A percentile compares a stretch with the other conserved stretches of the same genome.
These are phyloP conservation scores for Aptenodytes patagonicus DNA, from an alignment of 2,113 vertebrate genomes.

Conservation along the genomic window DNA sequence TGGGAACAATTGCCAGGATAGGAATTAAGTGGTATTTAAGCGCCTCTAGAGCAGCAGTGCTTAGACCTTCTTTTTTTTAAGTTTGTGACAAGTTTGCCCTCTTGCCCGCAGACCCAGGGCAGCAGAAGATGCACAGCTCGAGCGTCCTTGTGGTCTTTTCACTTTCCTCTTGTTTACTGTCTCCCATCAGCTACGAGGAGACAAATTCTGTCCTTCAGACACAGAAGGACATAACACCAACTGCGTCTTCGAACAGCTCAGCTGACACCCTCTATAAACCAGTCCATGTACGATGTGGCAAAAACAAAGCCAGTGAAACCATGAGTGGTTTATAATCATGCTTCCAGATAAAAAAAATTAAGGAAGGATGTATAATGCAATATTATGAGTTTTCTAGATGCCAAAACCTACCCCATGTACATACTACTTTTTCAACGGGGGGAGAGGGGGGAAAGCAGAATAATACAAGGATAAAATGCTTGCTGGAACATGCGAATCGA, in stretches of 20 bases:
- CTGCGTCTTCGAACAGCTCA: fast-evolving
- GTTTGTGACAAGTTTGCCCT: not conserved
- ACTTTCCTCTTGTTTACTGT: not conserved
- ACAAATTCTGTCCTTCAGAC: not conserved
- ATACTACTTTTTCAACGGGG: not conserved
- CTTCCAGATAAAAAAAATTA: not conserved
- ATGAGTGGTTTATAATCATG: fast-evolving
- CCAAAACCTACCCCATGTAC: not conserved
- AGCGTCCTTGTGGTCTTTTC: not conserved
- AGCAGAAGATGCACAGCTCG: fast-evolving
- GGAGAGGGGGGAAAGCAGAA: not conserved
- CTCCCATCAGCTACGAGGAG: not conserved
- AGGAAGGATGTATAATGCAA: not conserved
- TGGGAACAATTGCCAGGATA: not conserved
- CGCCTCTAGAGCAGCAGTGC: not conserved
- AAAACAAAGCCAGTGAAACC: not conserved
- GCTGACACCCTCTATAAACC: not conserved
- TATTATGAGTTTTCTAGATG: not conserved
- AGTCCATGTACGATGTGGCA: not conserved
- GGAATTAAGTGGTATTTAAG: not conserved
- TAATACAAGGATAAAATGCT: not conserved
- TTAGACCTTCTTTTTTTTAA: not conserved
- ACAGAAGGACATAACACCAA: not conserved
- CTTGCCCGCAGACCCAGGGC: not conserved
- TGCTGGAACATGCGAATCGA: not conserved